A percentile compares a stretch with the other conserved stretches of the same genome.
These are phyloP conservation scores for Mormyrus proboscirostris DNA, from an alignment of 2,797 vertebrate genomes.

Conservation along the genomic window DNA sequence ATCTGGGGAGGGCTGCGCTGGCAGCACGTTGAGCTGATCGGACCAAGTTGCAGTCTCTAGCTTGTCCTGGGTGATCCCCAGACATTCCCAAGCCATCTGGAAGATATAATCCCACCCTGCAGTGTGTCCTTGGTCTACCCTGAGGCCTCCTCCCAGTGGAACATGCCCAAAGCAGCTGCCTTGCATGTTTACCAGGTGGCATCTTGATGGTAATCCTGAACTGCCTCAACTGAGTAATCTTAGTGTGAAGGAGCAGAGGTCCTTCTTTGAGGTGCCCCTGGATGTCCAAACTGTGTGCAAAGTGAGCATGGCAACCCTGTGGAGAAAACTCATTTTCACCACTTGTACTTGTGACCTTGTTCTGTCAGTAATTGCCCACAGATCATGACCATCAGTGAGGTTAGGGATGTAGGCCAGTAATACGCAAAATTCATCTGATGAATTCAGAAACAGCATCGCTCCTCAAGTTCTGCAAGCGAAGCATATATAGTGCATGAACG, in stretches of 20 bases:
- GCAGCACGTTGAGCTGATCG: not conserved
- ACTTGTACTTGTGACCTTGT: not conserved
- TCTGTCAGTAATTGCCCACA: not conserved
- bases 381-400: not conserved
- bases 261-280: not conserved
- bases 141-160: not conserved
- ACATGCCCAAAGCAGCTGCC: not conserved
- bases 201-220: not conserved
- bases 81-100: not conserved
- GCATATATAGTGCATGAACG: not conserved
- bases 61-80: not conserved
- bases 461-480: not conserved
- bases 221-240: not conserved
- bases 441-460: not conserved
- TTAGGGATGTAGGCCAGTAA: not conserved
- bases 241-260: not conserved
- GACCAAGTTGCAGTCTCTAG: not conserved
- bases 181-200: not conserved
- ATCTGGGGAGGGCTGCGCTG: not conserved
- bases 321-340: not conserved
- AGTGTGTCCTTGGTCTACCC: not conserved
- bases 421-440: not conserved
- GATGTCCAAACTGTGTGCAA: not conserved
- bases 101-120: not conserved
- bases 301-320: not conserved